Percentiles rank a stretch among this genome's conserved stretches.
Evolutionary conservation across 2,888 invertebrate species (phyloP).

Genomic region (Drosophila mayaguana): DNA sequence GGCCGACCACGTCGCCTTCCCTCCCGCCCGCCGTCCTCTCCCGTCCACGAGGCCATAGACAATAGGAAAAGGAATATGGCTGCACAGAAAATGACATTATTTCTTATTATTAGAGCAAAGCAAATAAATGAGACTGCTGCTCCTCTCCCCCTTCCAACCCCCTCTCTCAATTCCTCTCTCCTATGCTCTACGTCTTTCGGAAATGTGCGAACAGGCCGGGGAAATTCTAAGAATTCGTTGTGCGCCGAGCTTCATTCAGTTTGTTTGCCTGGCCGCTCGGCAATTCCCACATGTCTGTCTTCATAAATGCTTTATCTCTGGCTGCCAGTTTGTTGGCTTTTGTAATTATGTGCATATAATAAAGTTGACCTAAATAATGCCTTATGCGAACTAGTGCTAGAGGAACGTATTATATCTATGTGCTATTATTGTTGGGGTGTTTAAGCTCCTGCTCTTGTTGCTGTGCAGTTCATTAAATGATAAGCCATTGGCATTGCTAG

Average conservation of each 20-base stretch:
- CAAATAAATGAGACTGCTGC: slow-evolving; percentile 66
- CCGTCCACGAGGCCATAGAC: slow-evolving; percentile 32
- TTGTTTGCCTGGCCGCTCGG: slow-evolving; percentile 35
- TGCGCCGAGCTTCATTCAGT: slow-evolving; percentile 28
- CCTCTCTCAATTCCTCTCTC: too few relatives aligned
- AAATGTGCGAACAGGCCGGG: slow-evolving; percentile 43
- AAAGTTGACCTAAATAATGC: slow-evolving; percentile 73
- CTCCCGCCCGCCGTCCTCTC: neutral
- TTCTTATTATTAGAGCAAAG: slow-evolving; percentile 77
- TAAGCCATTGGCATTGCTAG: slow-evolving; percentile 67
- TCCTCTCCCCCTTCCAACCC: neutral
- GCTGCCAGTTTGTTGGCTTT: slow-evolving; percentile 68
- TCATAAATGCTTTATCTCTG: slow-evolving; percentile 76
- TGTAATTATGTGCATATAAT: slow-evolving; percentile 79
- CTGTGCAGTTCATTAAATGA: slow-evolving; percentile 75
- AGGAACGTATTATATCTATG: slow-evolving; percentile 2
- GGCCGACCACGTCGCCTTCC: neutral
- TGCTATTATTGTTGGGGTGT: slow-evolving; percentile 24
- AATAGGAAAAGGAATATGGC: slow-evolving; percentile 42
- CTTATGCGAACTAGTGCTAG: neutral
- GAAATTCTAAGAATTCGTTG: slow-evolving; percentile 25
- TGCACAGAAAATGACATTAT: slow-evolving; percentile 66
- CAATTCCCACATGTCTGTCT: slow-evolving; percentile 76
- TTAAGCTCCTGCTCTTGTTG: slow-evolving; percentile 13
- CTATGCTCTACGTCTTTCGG: slow-evolving; percentile 25